Conservation (phyloP, 2,113 vertebrate species). For the Hipposideros armiger region DNA sequence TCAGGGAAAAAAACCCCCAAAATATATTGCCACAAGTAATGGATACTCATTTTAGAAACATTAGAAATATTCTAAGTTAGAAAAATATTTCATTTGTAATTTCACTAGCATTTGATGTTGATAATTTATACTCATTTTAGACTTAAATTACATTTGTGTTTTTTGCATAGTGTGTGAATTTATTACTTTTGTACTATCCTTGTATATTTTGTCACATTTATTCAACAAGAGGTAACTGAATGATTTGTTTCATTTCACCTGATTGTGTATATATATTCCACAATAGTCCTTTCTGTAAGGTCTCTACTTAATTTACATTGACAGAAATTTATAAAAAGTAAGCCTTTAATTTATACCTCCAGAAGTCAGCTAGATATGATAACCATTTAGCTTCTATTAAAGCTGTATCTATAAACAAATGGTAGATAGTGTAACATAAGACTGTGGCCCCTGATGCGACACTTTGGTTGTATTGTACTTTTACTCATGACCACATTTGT, state of each 20-base stretch:
- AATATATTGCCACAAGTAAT: slow-evolving; percentile 9
- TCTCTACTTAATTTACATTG: not conserved
- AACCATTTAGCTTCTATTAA: not conserved
- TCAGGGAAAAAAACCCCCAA: not conserved
- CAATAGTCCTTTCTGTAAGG: not conserved
- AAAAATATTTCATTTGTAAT: slow-evolving; percentile 29
- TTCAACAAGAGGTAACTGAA: not conserved
- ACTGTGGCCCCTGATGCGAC: no score
- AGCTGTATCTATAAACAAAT: not conserved
- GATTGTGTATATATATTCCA: not conserved
- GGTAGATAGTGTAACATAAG: not conserved
- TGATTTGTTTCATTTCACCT: not conserved
- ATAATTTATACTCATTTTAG: slow-evolving; percentile 71
- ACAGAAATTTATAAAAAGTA: not conserved
- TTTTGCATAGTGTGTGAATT: not conserved
- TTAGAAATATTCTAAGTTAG: not conserved
- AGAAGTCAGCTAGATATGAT: not conserved
- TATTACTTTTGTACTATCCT: not conserved
- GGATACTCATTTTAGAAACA: slow-evolving; percentile 11
- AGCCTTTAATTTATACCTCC: not conserved
- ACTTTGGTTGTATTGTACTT: not conserved
- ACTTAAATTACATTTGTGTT: slow-evolving; percentile 76
- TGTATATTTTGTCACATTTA: not conserved
- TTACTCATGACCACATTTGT: not conserved
- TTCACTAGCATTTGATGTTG: slow-evolving; percentile 60